Base-by-base conservation (phyloP, 2,113 vertebrate genomes). In the Eidolon helvum region DNA sequence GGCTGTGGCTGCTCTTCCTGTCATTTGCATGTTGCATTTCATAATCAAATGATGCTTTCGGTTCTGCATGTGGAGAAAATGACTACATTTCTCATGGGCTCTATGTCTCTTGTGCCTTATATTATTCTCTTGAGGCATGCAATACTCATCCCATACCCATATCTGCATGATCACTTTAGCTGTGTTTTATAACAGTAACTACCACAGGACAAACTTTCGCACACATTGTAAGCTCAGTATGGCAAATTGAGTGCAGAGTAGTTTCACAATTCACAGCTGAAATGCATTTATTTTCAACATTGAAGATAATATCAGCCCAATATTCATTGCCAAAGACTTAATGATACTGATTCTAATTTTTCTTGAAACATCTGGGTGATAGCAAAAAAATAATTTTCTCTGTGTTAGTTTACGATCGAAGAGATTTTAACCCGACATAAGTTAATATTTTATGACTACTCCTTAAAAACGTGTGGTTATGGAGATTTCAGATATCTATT, bases 151-250 rank as follows among this genome's bases (percentile, higher is more conserved):
- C 38, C 59, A 45, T 72, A 48, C 68, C 63, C 21, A 45, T 30
- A 96, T 16, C 69, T 85, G 33, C 91, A 82, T 78, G 94, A 93
- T 90, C 21, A 63, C 24, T 63, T 93, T 72, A 66, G 26, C 61
- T 90, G 91, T 92, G 77, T 92, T 93, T 95, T 95, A 90, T 59
- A 65, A 71, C 86, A 68, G 30, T 66, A 92, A 94, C 94, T 85
- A 78, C 22, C 65, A 87, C 55, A 79, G 79, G 53, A 83, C 28
- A 74, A 65, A 19, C 75, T 85, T 96, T 80, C 86, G 59, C 75
- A 79, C 16, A 69, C 26, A 92, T 86, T 94, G 89, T 28, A 74
- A 86, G 61, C 59, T 90, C 72, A 57, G 4, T 63, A 57, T 92
- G 84, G 38, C 74, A 95, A 96, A 83, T 7, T 82, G 55, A 91